Evolutionary conservation across 2,888 invertebrate species (phyloP), one percentile per base, ranked within the genome.

Genomic region (Sericinus montela): DNA sequence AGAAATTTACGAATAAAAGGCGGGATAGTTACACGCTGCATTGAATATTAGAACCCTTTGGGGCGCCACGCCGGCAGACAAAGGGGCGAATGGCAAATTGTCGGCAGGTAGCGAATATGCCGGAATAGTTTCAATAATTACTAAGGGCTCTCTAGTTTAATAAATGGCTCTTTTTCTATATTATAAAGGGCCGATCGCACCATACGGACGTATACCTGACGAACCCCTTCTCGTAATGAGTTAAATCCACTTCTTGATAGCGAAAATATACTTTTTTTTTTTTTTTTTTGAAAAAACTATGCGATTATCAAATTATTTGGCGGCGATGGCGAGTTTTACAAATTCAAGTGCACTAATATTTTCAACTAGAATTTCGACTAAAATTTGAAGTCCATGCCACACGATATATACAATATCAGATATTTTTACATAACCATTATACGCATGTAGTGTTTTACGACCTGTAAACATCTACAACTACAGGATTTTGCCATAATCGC

Each of bases 31-130:
- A 88, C 83, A 88, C 83, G 87, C 69, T 74, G 78, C 82, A 86
- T 88, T 88, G 85, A 82, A 79, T 87, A 87, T 88, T 86, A 80
- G 77, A 88, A 85, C 88, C 88, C 88, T 88, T 88, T 88, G 79
- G 88, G 87, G 87, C 87, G 87, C 88, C 88, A 86, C 86, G 78
- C 87, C 83, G 86, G 71, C 87, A 85, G 80, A 88, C 87, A 88
- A 88, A 80, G 80, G 72, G 75, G 75, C 82, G 77, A 86, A 84
- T 87, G 82, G 83, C 87, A 82, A 88, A 88, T 83, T 86, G 83
- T 73, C 75, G 76, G 87, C 87, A 87, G 86, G 88, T 88, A 88
- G 88, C 87, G 86, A 88, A 87, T 86, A 85, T 81, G 75, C 72
- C 71, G 75, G 74, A 83, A 75, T 75, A 78, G 72, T 75, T 73